phyloP scores from a whole-genome alignment of 2,113 vertebrate species.

The Sakesphorus luctuosus region DNA sequence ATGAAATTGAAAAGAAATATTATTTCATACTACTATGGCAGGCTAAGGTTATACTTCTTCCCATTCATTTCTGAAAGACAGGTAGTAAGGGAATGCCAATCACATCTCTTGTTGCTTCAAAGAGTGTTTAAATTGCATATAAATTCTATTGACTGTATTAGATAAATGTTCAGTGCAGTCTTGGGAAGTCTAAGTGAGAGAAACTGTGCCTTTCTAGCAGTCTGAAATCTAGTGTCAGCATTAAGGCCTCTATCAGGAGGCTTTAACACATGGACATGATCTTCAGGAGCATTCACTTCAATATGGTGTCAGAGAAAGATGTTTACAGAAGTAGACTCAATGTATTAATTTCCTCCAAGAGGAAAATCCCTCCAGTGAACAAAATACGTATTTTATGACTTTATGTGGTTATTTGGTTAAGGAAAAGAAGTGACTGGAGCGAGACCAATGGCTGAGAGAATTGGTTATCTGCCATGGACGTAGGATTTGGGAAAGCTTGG shows the following conservation, averaged over 20 bases:
- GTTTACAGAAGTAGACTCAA: slow-evolving; percentile 46
- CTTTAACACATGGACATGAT: not conserved
- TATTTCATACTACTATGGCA: not conserved
- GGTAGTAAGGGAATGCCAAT: not conserved
- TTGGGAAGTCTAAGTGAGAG: not conserved
- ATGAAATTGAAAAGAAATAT: not conserved
- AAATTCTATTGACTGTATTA: not conserved
- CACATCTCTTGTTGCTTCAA: not conserved
- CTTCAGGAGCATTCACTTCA: slow-evolving; percentile 2
- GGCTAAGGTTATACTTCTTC: not conserved
- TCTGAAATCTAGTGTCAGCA: slow-evolving; percentile 3
- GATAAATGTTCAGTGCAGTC: not conserved
- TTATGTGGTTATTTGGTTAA: not conserved
- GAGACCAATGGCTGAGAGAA: not conserved
- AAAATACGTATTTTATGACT: slow-evolving; percentile 20
- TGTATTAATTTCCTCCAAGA: slow-evolving; percentile 37
- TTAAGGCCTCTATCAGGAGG: not conserved
- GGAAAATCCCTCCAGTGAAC: slow-evolving; percentile 28
- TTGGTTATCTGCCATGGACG: accelerated
- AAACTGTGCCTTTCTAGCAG: slow-evolving; percentile 12
- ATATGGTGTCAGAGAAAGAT: slow-evolving; percentile 34
- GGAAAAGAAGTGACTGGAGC: not conserved
- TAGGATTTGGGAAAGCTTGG: not conserved
- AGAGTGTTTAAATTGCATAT: not conserved
- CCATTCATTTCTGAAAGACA: not conserved